Conservation (phyloP, 53 echinoderm and acorn worm species). For the Apostichopus leukothele region DNA sequence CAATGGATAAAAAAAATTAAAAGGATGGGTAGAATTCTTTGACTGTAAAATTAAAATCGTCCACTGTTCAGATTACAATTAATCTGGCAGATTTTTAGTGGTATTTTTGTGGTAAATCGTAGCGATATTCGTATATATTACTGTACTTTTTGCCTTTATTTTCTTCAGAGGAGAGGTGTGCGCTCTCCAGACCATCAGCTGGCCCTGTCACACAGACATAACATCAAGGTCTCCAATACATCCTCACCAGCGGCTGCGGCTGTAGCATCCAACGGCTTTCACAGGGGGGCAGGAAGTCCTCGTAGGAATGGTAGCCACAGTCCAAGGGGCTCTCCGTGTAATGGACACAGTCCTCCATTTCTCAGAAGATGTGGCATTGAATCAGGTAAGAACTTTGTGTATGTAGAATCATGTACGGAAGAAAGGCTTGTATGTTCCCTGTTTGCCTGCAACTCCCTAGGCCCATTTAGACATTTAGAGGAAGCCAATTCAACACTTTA, state of each 20-base stretch:
- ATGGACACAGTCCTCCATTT: slow-evolving; percentile 64
- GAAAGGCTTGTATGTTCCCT: too few relatives aligned
- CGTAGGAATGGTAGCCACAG: slow-evolving; percentile 64
- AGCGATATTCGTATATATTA: too few relatives aligned
- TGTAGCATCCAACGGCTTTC: slow-evolving; percentile 66
- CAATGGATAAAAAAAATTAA: too few relatives aligned
- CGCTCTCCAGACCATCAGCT: slow-evolving; percentile 29
- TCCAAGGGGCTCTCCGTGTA: slow-evolving; percentile 58
- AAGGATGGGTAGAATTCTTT: too few relatives aligned
- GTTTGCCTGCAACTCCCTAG: too few relatives aligned
- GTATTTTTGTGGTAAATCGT: too few relatives aligned
- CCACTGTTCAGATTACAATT: not conserved
- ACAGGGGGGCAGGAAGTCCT: slow-evolving; percentile 65
- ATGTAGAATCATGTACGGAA: too few relatives aligned
- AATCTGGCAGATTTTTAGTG: not conserved
- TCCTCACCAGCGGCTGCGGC: slow-evolving; percentile 54
- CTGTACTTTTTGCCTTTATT: not conserved
- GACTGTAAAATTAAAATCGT: too few relatives aligned
- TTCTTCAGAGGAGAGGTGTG: slow-evolving; percentile 34
- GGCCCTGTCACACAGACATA: slow-evolving; percentile 28
- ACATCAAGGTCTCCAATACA: slow-evolving; percentile 8
- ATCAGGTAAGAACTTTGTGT: slow-evolving; percentile 59
- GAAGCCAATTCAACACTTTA: too few relatives aligned
- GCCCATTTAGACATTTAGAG: too few relatives aligned
- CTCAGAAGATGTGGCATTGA: slow-evolving; percentile 75